Evolutionary conservation across 2,888 invertebrate species (phyloP).

Genomic region (Boloria euphrosyne): DNA sequence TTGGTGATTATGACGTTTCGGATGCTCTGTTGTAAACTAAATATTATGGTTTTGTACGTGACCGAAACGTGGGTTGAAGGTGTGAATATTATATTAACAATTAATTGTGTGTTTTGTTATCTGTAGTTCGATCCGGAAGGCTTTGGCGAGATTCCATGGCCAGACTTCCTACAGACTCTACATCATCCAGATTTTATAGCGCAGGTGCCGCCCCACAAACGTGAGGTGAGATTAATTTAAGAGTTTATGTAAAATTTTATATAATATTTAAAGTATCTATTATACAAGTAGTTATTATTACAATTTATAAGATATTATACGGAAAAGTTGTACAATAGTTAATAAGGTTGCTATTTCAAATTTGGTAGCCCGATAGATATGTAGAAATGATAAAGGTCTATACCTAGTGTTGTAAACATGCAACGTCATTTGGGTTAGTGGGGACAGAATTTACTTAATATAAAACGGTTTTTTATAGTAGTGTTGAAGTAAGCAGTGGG

Average conservation of each 20-base stretch:
- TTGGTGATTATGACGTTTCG: constrained; percentile 60
- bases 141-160: constrained; percentile 95
- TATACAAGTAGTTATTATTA: not conserved
- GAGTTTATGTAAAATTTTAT: not conserved
- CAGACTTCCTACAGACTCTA: constrained; percentile 90
- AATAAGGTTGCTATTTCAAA: too few relatives aligned
- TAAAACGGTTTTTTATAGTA: too few relatives aligned
- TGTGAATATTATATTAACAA: constrained; percentile 45
- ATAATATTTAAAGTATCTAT: too few relatives aligned
- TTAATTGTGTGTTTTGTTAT: constrained; percentile 43
- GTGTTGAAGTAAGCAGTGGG: too few relatives aligned
- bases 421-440: too few relatives aligned
- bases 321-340: too few relatives aligned
- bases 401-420: too few relatives aligned
- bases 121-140: constrained; percentile 94
- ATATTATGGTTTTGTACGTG: constrained; percentile 56
- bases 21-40: constrained; percentile 61
- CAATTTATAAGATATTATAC: too few relatives aligned
- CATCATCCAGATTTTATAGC: constrained; percentile 89
- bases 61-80: constrained; percentile 46
- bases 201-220: constrained; percentile 88
- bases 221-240: constrained; percentile 79
- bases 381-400: too few relatives aligned
- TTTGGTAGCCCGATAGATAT: too few relatives aligned
- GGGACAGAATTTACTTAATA: too few relatives aligned